Percentiles rank a stretch among this genome's conserved stretches.
Evolutionary conservation across 35 echinoderm and acorn worm species (phyloP).

Genomic region (Apostichopus californicus): DNA sequence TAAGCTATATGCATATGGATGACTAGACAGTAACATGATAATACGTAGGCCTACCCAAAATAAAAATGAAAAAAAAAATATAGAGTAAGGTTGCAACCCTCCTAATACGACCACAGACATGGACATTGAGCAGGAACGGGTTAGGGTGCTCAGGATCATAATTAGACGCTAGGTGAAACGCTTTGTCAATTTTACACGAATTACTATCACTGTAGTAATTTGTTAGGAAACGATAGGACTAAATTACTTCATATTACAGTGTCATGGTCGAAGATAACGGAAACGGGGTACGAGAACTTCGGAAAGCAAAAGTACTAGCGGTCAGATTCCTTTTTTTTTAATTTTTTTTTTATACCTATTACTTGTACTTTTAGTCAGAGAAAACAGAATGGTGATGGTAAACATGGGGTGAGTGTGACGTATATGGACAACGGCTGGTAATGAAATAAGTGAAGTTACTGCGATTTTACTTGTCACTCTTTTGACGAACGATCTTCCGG

Average conservation of each 20-base stretch:
- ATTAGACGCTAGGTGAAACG: too few relatives aligned
- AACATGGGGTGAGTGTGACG: not conserved
- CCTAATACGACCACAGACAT: too few relatives aligned
- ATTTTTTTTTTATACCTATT: not conserved
- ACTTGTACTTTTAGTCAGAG: not conserved
- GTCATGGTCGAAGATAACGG: conserved; percentile 31
- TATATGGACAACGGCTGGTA: not conserved
- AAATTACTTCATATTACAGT: conserved; percentile 3
- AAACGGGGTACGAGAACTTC: conserved; percentile 9
- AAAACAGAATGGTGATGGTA: not conserved
- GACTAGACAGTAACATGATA: too few relatives aligned
- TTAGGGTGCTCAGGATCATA: too few relatives aligned
- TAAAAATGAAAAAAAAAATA: too few relatives aligned
- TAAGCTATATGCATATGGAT: too few relatives aligned
- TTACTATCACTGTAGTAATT: not conserved
- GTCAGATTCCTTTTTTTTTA: not conserved
- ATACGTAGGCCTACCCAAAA: too few relatives aligned
- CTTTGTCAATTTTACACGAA: conserved; percentile 14
- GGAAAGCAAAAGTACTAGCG: conserved; percentile 13
- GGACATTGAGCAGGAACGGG: too few relatives aligned
- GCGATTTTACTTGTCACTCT: not conserved
- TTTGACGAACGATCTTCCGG: too few relatives aligned
- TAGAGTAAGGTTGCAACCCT: too few relatives aligned
- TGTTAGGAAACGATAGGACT: conserved; percentile 1
- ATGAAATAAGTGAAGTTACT: not conserved